Base-by-base conservation (phyloP, 2,113 vertebrate species). In the Leucopternis melanops region DNA sequence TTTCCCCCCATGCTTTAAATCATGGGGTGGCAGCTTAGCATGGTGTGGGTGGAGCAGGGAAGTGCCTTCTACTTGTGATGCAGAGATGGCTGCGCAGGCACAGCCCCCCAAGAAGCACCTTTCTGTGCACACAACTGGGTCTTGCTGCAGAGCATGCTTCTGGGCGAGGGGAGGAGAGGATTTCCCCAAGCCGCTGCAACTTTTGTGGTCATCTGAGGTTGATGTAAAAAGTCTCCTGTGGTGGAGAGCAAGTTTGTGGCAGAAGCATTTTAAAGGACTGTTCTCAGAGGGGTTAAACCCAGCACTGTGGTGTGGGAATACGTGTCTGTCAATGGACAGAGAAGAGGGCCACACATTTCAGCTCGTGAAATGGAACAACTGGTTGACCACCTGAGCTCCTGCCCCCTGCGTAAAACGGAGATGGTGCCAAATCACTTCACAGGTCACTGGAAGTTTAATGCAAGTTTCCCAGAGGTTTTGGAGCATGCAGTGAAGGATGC, bases 241-340 rank as follows among this genome's bases (percentile, higher is more conserved):
- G 16, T 45, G 62, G n/a, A 57, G 11, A 81, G n/a, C 3, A 42
- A 18, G 40, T 52, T 27, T 82, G 66, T 82, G 71, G 49, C 62
- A 86, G 58, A 63, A 54, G 16, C 16, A 10, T 82, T 85, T 79
- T 49, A 80, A 88, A 47, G 34, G 40, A 14, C 66, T 69, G 7
- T 62, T 70, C 40, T 38, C 58, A 50, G 42, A 27, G 25, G 18
- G 25, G 45, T 95, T 70, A 90, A 90, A 86, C 52, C 44, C 29
- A 65, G 34, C 25, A 5, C 10, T 50, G 55, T 71, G 61, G 11
- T 22, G 58, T 32, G 32, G 49, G 71, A 73, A 58, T 15, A 27
- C 0, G 0, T 8, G 5, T 57, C 50, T 77, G 54, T 75, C 49
- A 5, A 0, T 8, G 61, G 58, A 32, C 38, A 62, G 58, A 13